Evolutionary conservation across 2,113 vertebrate species (phyloP).

Genomic region (Leptobrachium leishanense): DNA sequence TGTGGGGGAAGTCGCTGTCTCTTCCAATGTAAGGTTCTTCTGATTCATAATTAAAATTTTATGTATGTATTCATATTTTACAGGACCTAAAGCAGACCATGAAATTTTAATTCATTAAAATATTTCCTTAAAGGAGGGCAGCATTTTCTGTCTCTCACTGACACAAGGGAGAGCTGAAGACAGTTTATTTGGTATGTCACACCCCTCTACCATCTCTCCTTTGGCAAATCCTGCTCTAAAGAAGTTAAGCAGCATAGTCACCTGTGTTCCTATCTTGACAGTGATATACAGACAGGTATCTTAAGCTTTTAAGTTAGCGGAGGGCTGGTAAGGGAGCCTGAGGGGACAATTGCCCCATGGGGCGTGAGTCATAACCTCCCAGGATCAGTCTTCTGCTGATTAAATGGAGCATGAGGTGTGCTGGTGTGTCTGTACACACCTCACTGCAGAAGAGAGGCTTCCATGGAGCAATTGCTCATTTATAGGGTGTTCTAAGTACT

Average conservation of each 20-base stretch:
- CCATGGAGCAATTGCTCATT: too few species aligned
- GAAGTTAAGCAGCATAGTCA: not conserved
- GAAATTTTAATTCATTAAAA: constrained; percentile 85
- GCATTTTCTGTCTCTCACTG: constrained; percentile 8
- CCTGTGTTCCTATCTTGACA: not conserved
- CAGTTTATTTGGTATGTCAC: not conserved
- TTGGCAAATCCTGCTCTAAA: not conserved
- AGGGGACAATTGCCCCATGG: too few species aligned
- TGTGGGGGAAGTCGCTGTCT: constrained; percentile 73
- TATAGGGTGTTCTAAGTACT: too few species aligned
- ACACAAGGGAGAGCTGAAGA: not conserved
- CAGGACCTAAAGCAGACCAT: constrained; percentile 84
- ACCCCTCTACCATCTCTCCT: not conserved
- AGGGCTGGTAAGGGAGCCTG: too few species aligned
- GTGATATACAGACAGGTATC: not conserved
- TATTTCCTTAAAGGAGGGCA: constrained; percentile 54
- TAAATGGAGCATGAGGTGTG: too few species aligned
- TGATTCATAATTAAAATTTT: constrained; percentile 92
- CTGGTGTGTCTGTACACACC: too few species aligned
- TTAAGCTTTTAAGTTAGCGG: too few species aligned
- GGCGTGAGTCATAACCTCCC: too few species aligned
- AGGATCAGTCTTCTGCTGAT: too few species aligned
- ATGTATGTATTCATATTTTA: constrained; percentile 93
- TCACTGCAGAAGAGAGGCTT: too few species aligned
- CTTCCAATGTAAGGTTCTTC: constrained; percentile 74